A percentile compares a stretch with the other conserved stretches of the same genome.
phyloP scores from a whole-genome alignment of 2,113 vertebrate genomes.

The Pao palembangensis region DNA sequence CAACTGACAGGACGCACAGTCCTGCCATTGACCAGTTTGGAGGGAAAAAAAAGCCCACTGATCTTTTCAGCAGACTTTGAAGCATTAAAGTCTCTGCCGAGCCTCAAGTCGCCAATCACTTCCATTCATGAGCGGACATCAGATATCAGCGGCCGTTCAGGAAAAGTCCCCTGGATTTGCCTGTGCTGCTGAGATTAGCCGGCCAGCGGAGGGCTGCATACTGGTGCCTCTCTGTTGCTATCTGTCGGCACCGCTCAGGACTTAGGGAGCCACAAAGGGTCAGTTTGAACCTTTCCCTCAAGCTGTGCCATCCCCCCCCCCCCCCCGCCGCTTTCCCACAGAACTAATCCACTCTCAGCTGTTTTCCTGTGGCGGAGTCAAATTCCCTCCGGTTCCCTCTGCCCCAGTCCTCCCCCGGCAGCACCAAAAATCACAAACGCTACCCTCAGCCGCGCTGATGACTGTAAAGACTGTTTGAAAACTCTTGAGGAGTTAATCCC shows the following conservation, averaged over 20 bases:
- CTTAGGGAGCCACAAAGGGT: constrained; percentile 62
- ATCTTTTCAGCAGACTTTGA: constrained; percentile 26
- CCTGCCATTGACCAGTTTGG: constrained; percentile 8
- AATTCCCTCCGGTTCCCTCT: constrained; percentile 54
- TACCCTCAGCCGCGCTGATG: constrained; percentile 52
- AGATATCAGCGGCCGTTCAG: constrained; percentile 58
- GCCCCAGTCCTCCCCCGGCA: constrained; percentile 9
- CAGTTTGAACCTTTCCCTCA: constrained; percentile 64
- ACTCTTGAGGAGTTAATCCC: constrained; percentile 65
- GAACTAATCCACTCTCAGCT: constrained; percentile 74
- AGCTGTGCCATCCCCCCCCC: constrained; percentile 36
- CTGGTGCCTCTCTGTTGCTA: constrained; percentile 46
- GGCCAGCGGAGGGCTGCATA: constrained; percentile 30
- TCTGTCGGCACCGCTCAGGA: constrained; percentile 59
- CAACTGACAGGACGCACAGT: constrained; percentile 3
- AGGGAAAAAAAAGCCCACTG: background rate
- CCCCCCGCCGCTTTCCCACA: constrained; percentile 63
- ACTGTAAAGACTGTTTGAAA: constrained; percentile 56
- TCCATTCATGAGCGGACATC: constrained; percentile 54
- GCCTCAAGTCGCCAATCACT: constrained; percentile 40
- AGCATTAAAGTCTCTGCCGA: constrained; percentile 36
- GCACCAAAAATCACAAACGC: constrained; percentile 50
- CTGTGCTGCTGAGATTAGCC: constrained; percentile 57
- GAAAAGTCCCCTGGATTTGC: constrained; percentile 37
- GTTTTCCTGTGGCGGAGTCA: constrained; percentile 69